phyloP scores from a whole-genome alignment of 2,113 vertebrate genomes.

The Stigmatopora nigra region DNA sequence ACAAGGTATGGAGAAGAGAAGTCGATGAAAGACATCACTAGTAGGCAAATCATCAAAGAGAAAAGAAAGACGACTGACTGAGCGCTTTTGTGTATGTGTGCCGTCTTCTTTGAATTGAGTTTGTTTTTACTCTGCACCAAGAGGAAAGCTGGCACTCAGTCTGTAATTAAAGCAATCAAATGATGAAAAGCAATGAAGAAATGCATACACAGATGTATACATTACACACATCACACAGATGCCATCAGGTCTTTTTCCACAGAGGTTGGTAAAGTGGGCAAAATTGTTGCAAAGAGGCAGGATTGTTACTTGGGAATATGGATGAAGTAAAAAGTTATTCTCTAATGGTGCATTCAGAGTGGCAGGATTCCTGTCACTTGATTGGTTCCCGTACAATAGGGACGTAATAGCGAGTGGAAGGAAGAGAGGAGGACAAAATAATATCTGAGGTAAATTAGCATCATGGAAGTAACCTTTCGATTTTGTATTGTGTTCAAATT shows the following conservation, averaged over 20 bases:
- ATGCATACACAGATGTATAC: slow-evolving; percentile 5
- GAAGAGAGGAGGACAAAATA: background rate
- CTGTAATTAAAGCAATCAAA: slow-evolving; percentile 76
- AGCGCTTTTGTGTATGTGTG: slow-evolving; percentile 26
- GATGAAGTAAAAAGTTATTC: background rate
- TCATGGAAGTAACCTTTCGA: background rate
- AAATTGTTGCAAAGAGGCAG: background rate
- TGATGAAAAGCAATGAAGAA: slow-evolving; percentile 59
- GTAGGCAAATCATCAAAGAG: slow-evolving; percentile 64
- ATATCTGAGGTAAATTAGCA: background rate
- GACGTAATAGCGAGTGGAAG: no score
- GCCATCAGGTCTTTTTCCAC: background rate
- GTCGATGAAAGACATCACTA: slow-evolving; percentile 68
- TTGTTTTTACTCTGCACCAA: slow-evolving; percentile 58
- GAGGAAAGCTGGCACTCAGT: slow-evolving; percentile 58
- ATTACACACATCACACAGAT: background rate
- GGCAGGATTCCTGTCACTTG: no score
- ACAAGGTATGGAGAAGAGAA: slow-evolving; percentile 55
- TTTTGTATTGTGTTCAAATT: background rate
- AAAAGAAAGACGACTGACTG: slow-evolving; percentile 30
- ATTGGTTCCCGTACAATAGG: no score
- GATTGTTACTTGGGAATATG: background rate
- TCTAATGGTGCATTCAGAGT: background rate
- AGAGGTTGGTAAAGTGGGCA: background rate
- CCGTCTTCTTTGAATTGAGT: slow-evolving; percentile 61